Conservation (phyloP, 2,888 invertebrate genomes). For the Parapristionchus giblindavisi region DNA sequence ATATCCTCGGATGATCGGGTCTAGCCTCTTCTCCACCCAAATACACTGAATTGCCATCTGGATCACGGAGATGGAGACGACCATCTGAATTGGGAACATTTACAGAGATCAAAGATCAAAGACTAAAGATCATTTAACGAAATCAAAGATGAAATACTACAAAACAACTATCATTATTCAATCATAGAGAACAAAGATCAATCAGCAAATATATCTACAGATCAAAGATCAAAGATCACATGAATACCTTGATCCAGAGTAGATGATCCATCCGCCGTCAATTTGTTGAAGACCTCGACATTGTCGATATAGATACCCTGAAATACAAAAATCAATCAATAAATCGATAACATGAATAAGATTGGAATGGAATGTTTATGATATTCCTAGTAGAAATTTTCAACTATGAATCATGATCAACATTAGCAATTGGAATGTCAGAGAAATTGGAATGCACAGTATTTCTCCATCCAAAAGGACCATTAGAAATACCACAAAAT, state of each 20-base stretch:
- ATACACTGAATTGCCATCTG: conserved; percentile 89
- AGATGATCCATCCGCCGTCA: neutral
- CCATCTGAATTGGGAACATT: no score
- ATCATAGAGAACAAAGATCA: neutral
- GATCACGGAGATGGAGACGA: conserved; percentile 74
- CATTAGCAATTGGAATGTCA: no score
- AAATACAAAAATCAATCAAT: no score
- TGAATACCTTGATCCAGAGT: conserved; percentile 22
- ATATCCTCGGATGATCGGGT: conserved; percentile 80
- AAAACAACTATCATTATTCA: neutral
- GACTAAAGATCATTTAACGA: neutral
- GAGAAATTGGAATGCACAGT: no score
- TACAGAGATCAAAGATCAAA: neutral
- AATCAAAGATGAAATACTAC: neutral
- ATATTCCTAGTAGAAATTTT: no score
- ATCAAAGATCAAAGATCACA: neutral
- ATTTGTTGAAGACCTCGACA: conserved; percentile 8
- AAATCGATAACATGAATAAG: no score
- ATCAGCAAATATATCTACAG: neutral
- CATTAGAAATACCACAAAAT: no score
- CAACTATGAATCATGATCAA: no score
- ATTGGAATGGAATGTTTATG: no score
- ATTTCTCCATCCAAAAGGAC: no score
- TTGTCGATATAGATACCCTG: conserved; percentile 34
- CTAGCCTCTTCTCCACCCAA: conserved; percentile 80